phyloP scores from a whole-genome alignment of 2,888 invertebrate species.

The Dasysyrphus albostriatus region DNA sequence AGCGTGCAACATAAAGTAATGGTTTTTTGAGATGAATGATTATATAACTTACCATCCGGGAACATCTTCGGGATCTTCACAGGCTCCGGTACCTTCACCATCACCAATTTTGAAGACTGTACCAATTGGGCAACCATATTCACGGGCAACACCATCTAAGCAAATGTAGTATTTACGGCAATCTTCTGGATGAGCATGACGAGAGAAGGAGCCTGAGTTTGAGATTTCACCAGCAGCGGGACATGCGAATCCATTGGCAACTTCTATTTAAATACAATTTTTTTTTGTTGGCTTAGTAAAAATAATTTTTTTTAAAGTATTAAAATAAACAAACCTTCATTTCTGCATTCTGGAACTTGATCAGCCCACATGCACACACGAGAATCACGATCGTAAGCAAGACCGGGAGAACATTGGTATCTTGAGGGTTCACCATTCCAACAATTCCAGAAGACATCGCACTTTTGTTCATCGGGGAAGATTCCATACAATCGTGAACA shows the following conservation, averaged over 20 bases:
- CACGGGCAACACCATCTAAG: slow-evolving; percentile 94
- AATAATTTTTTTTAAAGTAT: too few relatives aligned
- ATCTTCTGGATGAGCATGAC: slow-evolving; percentile 97
- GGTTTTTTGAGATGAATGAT: slow-evolving; percentile 69
- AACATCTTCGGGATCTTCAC: slow-evolving; percentile 97
- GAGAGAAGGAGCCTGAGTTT: slow-evolving; percentile 94
- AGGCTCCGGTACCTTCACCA: slow-evolving; percentile 95
- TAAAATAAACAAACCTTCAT: slow-evolving; percentile 88
- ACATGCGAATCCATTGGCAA: slow-evolving; percentile 94
- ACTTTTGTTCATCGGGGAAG: slow-evolving; percentile 94
- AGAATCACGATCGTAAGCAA: slow-evolving; percentile 96
- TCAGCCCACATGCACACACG: slow-evolving; percentile 99
- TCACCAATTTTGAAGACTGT: slow-evolving; percentile 98
- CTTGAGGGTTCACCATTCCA: slow-evolving; percentile 97
- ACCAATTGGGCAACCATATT: slow-evolving; percentile 97
- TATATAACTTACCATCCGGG: slow-evolving; percentile 93
- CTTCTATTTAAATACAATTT: slow-evolving; percentile 86
- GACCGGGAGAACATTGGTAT: slow-evolving; percentile 97
- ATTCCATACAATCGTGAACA: slow-evolving; percentile 95
- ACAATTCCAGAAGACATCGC: slow-evolving; percentile 98
- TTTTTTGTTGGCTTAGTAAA: slow-evolving; percentile 76
- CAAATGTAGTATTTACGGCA: slow-evolving; percentile 98
- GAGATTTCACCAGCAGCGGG: slow-evolving; percentile 91
- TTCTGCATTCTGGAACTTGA: slow-evolving; percentile 95
- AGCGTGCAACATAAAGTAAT: slow-evolving; percentile 55